Conservation (phyloP, 2,797 vertebrate genomes). For the Hippoglossus hippoglossus region DNA sequence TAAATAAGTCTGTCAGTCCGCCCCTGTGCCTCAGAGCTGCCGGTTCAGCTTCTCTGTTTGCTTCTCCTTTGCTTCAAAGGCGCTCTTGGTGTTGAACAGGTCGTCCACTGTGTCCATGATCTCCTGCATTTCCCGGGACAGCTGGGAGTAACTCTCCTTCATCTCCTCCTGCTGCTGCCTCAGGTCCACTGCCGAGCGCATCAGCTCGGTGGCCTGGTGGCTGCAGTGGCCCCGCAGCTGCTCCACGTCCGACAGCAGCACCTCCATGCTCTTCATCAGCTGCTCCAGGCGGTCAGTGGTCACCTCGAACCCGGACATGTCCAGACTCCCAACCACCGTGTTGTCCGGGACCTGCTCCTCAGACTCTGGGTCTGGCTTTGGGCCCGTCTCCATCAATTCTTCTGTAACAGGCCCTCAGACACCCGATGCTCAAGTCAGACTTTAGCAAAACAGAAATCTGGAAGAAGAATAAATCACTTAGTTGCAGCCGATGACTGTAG, state of each 20-base stretch:
- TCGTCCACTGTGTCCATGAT: constrained; percentile 83
- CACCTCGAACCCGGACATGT: constrained; percentile 48
- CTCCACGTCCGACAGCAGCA: constrained; percentile 89
- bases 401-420: constrained; percentile 1
- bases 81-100: constrained; percentile 84
- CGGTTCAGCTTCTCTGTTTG: constrained; percentile 87
- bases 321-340: not conserved
- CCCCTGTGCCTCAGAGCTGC: constrained; percentile 81
- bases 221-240: constrained; percentile 86
- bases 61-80: constrained; percentile 86
- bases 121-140: constrained; percentile 84
- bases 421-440: constrained; percentile 22
- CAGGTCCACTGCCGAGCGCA: constrained; percentile 80
- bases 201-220: constrained; percentile 85
- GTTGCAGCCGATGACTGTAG: not conserved
- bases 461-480: constrained; percentile 41
- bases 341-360: constrained; percentile 41
- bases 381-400: constrained; percentile 46
- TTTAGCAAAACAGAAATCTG: constrained; percentile 48
- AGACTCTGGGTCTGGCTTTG: constrained; percentile 17
- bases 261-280: constrained; percentile 89
- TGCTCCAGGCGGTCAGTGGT: constrained; percentile 83
- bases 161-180: constrained; percentile 86
- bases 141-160: constrained; percentile 82
- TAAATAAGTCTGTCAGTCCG: constrained; percentile 16